phyloP scores from a whole-genome alignment of 35 echinoderm and acorn worm genomes.

The Stichopus chloronotus region DNA sequence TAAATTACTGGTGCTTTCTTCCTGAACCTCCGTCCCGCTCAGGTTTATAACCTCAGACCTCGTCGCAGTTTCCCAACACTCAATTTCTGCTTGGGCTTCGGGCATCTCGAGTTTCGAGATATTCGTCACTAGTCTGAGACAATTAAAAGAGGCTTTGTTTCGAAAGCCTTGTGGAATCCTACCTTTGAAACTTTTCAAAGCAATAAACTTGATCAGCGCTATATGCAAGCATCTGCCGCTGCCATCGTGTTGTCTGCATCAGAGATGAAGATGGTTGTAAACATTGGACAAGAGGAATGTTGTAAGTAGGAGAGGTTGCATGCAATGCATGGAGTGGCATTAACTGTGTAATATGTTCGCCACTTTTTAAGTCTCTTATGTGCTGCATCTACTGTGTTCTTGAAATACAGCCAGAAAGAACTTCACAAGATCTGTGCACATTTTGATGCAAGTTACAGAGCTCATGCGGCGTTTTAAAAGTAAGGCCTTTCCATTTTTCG shows the following conservation, averaged over 20 bases:
- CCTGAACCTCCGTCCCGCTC: background rate
- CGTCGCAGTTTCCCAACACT: background rate
- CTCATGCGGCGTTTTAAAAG: too few relatives aligned
- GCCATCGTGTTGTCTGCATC: background rate
- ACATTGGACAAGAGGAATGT: background rate
- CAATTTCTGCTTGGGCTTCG: background rate
- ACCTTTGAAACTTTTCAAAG: background rate
- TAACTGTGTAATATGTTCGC: too few relatives aligned
- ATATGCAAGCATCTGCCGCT: background rate
- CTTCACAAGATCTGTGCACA: too few relatives aligned
- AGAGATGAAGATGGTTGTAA: background rate
- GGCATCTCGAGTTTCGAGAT: background rate
- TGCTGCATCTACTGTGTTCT: too few relatives aligned
- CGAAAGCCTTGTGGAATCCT: background rate
- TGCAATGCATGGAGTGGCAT: background rate
- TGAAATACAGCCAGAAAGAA: too few relatives aligned
- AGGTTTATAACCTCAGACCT: background rate
- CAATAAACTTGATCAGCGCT: background rate
- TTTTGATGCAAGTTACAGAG: too few relatives aligned
- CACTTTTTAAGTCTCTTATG: too few relatives aligned
- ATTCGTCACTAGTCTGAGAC: background rate
- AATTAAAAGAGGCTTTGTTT: slow-evolving; percentile 5
- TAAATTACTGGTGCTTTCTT: background rate
- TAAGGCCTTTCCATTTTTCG: too few relatives aligned
- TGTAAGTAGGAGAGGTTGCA: slow-evolving; percentile 1